Evolutionary conservation across 2,797 vertebrate species (phyloP), one percentile per base, ranked within the genome.

Genomic region (Anguilla pacifica): DNA sequence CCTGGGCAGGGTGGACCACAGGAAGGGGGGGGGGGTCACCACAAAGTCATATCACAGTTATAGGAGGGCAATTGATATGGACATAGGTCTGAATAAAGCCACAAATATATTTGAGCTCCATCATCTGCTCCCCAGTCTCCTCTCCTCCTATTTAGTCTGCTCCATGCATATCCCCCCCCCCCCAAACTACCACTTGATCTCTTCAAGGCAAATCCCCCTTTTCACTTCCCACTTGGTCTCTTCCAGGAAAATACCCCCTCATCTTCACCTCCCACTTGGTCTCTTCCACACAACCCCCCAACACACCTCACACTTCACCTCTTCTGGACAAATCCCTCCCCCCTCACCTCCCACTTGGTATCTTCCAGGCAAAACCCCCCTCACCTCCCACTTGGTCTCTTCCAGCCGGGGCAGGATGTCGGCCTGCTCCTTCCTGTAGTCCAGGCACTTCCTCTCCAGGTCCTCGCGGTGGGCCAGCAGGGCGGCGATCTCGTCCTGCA

Each of bases 301-400:
- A 39, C 97, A 97, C 95, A 99, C 98, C 98, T 99, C 98, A 98
- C 99, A 99, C 94, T 99, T 98, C 89, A 98, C 99, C 94, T 99
- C 98, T 93, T 99, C 99, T 1, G 19, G 22, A 72, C 53, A 55
- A 25, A 72, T n/a, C 67, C 67, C 28, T 7, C 67, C 70, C 7
- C 70, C 70, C 5, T 11, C 35, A 28, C 6, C 25, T 74, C 59
- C 17, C 59, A 17, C 2, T 61, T 61, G 59, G 59, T 22, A 4
- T 61, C 13, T 61, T 22, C 59, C 59, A 61, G 59, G 3, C 15
- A 61, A 19, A 61, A 59, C 91, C 77, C 55, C 72, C 89, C 97
- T 97, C 95, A 99, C 99, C 98, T 99, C 98, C 98, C 99, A 99
- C 94, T 99, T 98, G 89, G 98, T 99, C 94, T 99, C 98, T 93